Base-by-base conservation (phyloP, 2,888 invertebrate species). In the Resseliella maxima region DNA sequence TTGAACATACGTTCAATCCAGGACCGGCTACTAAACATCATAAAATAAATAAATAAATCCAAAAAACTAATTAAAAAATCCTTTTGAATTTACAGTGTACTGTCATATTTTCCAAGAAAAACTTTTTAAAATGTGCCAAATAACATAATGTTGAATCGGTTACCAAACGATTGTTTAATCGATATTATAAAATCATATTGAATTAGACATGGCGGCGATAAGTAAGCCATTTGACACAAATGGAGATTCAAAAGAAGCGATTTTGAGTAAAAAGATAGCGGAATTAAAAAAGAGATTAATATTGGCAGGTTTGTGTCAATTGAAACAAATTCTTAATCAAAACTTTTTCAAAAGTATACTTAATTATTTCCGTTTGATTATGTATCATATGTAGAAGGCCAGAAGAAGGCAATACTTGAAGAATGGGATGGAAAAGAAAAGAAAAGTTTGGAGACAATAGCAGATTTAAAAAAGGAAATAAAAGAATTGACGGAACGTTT, bases 271-370 rank as follows among this genome's bases (percentile, higher is more conserved):
- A 88, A 95, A 96, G 92, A 96, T 96, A 90, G 93, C 94, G 89
- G 96, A 96, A 91, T 94, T 96, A 87, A 96, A 96, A 91, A 96
- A 96, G 92, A 96, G 96, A 91, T 96, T 96, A 90, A 94, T 96
- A 89, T 90, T 96, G 87, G 95, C 96, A 90, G 96, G 96, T 96
- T 89, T 90, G 90, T 90, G 24, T 45, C 21, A 15, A 45, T 85
- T 45, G 0, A 45, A 45, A 85, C 6, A 41, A 8, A 41, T 41
- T 41, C 12, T 41, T 41, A 12, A 41, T 41, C 41, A 5, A 41
- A 41, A 38, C 8, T 41, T 85, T 41, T 41, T n/a, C n/a, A n/a
- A n/a, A n/a, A n/a, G n/a, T n/a, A n/a, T n/a, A n/a, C n/a, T n/a
- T n/a, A n/a, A n/a, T n/a, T n/a, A n/a, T n/a, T n/a, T n/a, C n/a